Evolutionary conservation across 2,797 vertebrate species (phyloP).

Genomic region (Typhlichthys eigenmanni): DNA sequence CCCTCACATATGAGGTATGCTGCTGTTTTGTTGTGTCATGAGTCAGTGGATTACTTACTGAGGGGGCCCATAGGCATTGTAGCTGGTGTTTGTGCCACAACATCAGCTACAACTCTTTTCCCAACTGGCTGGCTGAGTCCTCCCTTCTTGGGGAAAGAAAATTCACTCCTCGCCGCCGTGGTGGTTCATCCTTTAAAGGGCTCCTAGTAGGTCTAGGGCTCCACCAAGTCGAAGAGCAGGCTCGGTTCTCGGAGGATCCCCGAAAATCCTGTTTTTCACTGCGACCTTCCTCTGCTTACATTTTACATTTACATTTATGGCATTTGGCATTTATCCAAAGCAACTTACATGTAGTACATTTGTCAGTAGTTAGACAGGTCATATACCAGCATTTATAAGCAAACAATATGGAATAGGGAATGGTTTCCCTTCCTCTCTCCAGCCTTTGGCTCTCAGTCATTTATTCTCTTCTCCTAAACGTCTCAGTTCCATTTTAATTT

Average conservation of each 20-base stretch:
- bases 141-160: neutral
- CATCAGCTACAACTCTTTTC: slow-evolving; percentile 3
- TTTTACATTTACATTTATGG: too few relatives aligned
- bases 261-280: neutral
- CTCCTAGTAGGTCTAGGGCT: neutral
- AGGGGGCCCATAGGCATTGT: neutral
- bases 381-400: too few relatives aligned
- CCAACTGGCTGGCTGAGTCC: neutral
- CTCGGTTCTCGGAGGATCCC: neutral
- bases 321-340: too few relatives aligned
- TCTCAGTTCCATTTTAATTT: too few relatives aligned
- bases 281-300: neutral
- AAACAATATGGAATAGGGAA: too few relatives aligned
- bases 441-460: neutral
- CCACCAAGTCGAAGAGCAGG: too few relatives aligned
- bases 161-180: neutral
- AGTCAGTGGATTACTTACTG: neutral
- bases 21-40: neutral
- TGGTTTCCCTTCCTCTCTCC: neutral
- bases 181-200: neutral
- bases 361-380: too few relatives aligned
- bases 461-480: neutral
- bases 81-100: slow-evolving; percentile 2
- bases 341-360: too few relatives aligned
- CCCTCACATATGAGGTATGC: neutral